A percentile compares a stretch with the other conserved stretches of the same genome.
Evolutionary conservation across 2,888 invertebrate genomes (phyloP).

Genomic region (Thysanoteuthis rhombus): DNA sequence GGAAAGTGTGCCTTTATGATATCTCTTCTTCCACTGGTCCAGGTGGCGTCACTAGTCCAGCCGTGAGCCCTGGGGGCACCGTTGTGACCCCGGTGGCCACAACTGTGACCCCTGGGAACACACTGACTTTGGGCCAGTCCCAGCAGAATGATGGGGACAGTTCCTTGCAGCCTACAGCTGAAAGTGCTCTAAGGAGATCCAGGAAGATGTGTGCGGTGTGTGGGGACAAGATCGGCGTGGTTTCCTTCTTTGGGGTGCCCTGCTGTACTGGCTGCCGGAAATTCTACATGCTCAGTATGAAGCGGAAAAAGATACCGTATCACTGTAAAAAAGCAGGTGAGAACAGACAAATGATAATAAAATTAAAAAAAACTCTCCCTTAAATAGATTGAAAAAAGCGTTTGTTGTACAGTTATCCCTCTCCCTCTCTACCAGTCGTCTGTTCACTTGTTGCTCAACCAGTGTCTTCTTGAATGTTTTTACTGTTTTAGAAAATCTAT

Average conservation of each 20-base stretch:
- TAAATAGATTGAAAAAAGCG: background rate
- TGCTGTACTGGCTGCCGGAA: constrained; percentile 88
- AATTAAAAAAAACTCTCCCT: background rate
- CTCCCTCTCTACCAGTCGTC: background rate
- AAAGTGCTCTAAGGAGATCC: constrained; percentile 22
- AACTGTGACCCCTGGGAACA: background rate
- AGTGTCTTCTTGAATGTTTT: background rate
- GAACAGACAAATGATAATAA: constrained; percentile 17
- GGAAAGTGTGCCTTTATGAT: background rate
- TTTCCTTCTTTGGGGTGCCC: constrained; percentile 82
- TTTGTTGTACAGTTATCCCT: background rate
- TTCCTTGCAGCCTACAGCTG: background rate
- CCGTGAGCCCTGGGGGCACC: constrained; percentile 28
- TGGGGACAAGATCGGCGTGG: constrained; percentile 75
- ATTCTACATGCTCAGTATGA: constrained; percentile 75
- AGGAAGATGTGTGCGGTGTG: constrained; percentile 53
- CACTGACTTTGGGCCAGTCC: background rate
- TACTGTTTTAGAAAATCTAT: background rate
- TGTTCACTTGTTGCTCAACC: background rate
- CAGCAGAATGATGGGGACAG: constrained; percentile 20
- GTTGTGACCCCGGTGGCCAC: constrained; percentile 15
- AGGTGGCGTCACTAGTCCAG: constrained; percentile 15
- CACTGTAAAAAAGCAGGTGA: constrained; percentile 44
- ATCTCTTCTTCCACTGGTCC: constrained; percentile 1
- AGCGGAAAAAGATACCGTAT: constrained; percentile 35